Evolutionary conservation across 2,888 invertebrate species (phyloP).

Genomic region (Cataglyphis livida): DNA sequence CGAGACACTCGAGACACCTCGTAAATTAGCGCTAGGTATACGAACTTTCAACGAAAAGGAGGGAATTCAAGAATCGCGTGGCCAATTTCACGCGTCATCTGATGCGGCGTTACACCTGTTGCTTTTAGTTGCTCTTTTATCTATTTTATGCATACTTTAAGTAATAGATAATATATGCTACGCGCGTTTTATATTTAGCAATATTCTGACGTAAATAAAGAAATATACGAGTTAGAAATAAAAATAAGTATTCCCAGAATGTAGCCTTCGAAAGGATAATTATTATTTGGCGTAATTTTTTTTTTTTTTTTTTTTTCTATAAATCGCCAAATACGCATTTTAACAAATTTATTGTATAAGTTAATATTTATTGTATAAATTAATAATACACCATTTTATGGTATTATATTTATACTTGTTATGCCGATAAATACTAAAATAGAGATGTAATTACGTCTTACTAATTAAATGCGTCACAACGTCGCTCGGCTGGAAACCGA

Average conservation of each 20-base stretch:
- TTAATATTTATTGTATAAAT: background rate
- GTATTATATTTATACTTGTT: background rate
- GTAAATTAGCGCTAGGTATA: background rate
- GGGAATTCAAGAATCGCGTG: background rate
- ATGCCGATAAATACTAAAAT: too few relatives aligned
- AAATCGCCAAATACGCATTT: background rate
- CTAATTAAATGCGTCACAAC: too few relatives aligned
- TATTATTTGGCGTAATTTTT: background rate
- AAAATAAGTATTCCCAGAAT: background rate
- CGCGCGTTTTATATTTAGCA: background rate
- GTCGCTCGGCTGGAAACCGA: too few relatives aligned
- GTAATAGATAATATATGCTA: background rate
- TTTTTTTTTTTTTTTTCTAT: background rate
- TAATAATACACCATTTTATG: background rate
- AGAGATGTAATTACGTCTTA: too few relatives aligned
- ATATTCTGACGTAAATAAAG: background rate
- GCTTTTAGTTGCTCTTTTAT: background rate
- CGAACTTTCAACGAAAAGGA: background rate
- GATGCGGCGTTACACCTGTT: constrained; percentile 10
- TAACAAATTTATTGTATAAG: background rate
- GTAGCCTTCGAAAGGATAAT: background rate
- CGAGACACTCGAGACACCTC: background rate
- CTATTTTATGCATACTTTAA: constrained; percentile 12
- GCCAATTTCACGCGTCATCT: constrained; percentile 7
- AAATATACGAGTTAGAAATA: background rate